Percentiles rank a stretch among this genome's conserved stretches.
phyloP scores from a whole-genome alignment of 2,888 invertebrate species.

The Euphydryas editha region DNA sequence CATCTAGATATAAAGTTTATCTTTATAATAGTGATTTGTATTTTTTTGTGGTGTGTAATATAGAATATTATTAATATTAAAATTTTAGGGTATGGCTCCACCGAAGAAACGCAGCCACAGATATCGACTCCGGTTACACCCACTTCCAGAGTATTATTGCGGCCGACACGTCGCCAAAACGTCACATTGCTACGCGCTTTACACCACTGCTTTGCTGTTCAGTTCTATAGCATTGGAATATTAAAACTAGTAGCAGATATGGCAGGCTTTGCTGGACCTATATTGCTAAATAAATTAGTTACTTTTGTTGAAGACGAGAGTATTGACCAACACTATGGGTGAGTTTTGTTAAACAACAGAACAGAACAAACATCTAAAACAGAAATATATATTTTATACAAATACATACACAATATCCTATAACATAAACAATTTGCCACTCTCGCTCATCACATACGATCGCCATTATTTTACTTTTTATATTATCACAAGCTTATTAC shows the following conservation, averaged over 20 bases:
- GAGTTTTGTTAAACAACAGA: too few relatives aligned
- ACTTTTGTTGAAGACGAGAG: conserved; percentile 89
- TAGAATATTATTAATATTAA: background rate
- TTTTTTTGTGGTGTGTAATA: too few relatives aligned
- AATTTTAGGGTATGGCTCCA: conserved; percentile 68
- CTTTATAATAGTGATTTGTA: too few relatives aligned
- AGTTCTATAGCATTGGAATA: conserved; percentile 93
- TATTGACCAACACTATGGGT: conserved; percentile 87
- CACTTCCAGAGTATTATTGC: conserved; percentile 63
- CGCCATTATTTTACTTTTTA: too few relatives aligned
- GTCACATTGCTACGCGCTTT: conserved; percentile 87
- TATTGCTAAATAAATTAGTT: conserved; percentile 92
- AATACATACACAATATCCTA: too few relatives aligned
- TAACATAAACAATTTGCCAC: too few relatives aligned
- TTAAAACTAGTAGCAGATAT: conserved; percentile 92
- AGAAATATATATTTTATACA: too few relatives aligned
- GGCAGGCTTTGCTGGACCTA: conserved; percentile 94
- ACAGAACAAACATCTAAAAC: too few relatives aligned
- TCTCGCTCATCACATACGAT: too few relatives aligned
- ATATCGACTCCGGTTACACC: conserved; percentile 71
- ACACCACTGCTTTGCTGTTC: conserved; percentile 89
- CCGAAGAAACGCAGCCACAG: conserved; percentile 62
- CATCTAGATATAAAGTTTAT: too few relatives aligned
- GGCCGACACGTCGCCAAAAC: conserved; percentile 67
- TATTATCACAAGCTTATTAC: too few relatives aligned